Evolutionary conservation across 2,888 invertebrate species (phyloP).

Genomic region (Limnephilus auricula): DNA sequence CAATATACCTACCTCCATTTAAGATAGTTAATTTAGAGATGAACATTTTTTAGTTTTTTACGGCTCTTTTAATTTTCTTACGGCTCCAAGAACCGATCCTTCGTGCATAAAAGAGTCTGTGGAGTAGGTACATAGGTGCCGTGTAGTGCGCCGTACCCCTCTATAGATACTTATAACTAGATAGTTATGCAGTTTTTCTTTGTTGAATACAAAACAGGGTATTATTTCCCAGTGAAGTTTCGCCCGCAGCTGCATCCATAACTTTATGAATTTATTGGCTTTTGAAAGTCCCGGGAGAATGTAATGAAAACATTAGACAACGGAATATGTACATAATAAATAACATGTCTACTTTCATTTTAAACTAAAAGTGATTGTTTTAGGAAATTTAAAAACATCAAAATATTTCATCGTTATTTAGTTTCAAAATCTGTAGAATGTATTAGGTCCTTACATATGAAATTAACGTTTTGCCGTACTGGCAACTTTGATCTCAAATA

Average conservation of each 20-base stretch:
- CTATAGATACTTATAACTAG: no score
- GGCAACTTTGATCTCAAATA: no score
- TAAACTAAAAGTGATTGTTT: no score
- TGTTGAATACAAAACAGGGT: constrained; percentile 31
- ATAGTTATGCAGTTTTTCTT: constrained; percentile 3
- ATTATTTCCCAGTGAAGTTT: constrained; percentile 30
- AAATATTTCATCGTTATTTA: no score
- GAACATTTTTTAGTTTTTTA: no score
- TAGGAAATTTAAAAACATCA: background rate
- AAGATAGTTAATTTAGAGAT: no score
- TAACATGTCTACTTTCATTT: background rate
- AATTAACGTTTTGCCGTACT: no score
- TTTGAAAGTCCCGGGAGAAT: background rate
- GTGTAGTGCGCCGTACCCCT: no score
- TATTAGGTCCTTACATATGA: no score
- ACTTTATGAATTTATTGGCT: constrained; percentile 36
- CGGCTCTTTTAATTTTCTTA: background rate
- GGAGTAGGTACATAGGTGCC: no score
- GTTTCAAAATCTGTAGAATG: no score
- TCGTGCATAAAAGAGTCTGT: background rate
- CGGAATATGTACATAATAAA: background rate
- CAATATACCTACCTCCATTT: no score
- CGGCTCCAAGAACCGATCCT: background rate
- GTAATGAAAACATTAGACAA: background rate
- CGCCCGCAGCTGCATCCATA: constrained; percentile 35